Evolutionary conservation across 1,140 invertebrate genomes (phyloP), one percentile per base, ranked within the genome.

Genomic region (Odontomachus brunneus): DNA sequence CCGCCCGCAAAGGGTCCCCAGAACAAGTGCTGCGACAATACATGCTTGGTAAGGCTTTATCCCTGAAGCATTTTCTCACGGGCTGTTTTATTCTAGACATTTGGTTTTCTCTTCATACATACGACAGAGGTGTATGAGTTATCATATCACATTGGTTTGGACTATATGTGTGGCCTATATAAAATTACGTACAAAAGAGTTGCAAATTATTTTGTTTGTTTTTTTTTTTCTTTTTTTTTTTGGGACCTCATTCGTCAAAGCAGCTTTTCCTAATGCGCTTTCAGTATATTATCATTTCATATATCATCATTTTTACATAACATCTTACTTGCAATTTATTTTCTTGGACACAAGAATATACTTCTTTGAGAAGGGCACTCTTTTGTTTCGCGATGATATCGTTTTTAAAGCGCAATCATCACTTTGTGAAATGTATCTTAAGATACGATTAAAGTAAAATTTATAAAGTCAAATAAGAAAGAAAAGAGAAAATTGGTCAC

Each of bases 21-120:
- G 95, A 96, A 91, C 93, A 96, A 90, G 96, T 97, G 90, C 95
- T 96, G 83, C 94, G 96, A 88, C 95, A 96, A 85, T 95, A 96
- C 91, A 95, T 96, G 94, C 94, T 96, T 92, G 95, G 95, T 96
- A 96, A 95, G 95, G 92, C 89, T 92, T 92, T 85, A 82, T 65
- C 91, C 83, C 89, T 78, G 85, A 82, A 88, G 88, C 88, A 88
- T 89, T 90, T 88, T 11, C 48, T 85, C 83, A 86, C 82, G 66
- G 80, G 67, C 17, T 86, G 53, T 63, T 67, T 89, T 59, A 82
- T 67, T 62, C 38, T 44, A 44, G 38, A 19, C 5, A 66, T 66
- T 24, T 49, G 59, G 14, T 80, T 63, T 78, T 66, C 24, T 83
- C 48, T 73, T 19, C 26, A 29, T 82, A 62, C 80, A 73, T 65